Evolutionary conservation across 2,797 vertebrate genomes (phyloP).

Genomic region (Scolopax rusticola): DNA sequence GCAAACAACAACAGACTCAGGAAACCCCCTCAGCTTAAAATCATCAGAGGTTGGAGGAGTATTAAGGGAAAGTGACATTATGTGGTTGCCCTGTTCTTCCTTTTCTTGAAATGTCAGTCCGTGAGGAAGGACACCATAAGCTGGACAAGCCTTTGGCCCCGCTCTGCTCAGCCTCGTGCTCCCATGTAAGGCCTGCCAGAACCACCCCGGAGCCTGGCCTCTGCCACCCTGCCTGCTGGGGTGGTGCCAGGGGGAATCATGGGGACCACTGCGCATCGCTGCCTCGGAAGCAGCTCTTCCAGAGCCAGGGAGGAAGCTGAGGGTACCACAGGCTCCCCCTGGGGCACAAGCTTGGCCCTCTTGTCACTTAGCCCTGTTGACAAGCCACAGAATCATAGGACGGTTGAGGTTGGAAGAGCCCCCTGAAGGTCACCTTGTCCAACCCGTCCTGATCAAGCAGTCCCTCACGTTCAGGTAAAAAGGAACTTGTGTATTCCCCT

Average conservation of each 20-base stretch:
- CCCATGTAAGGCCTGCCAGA: neutral
- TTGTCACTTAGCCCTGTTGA: neutral
- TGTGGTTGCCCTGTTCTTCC: neutral
- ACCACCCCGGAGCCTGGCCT: neutral
- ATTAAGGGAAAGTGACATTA: neutral
- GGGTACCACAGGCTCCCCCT: neutral
- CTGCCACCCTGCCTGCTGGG: neutral
- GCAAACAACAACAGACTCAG: neutral
- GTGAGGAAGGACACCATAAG: neutral
- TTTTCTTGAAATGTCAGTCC: neutral
- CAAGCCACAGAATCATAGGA: neutral
- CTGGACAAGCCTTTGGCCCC: neutral
- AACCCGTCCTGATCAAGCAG: fast-evolving
- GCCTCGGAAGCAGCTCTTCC: neutral
- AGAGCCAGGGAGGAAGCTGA: neutral
- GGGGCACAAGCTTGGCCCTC: neutral
- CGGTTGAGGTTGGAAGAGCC: neutral
- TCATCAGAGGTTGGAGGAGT: neutral
- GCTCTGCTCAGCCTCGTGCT: neutral
- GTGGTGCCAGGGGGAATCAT: neutral
- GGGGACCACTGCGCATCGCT: neutral
- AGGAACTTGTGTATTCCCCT: neutral
- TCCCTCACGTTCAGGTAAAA: neutral
- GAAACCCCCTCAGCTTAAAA: neutral
- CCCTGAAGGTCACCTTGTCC: neutral